These are phyloP conservation scores for Calameuta filiformis DNA, from an alignment of 2,888 invertebrate genomes.

Conservation along the genomic window DNA sequence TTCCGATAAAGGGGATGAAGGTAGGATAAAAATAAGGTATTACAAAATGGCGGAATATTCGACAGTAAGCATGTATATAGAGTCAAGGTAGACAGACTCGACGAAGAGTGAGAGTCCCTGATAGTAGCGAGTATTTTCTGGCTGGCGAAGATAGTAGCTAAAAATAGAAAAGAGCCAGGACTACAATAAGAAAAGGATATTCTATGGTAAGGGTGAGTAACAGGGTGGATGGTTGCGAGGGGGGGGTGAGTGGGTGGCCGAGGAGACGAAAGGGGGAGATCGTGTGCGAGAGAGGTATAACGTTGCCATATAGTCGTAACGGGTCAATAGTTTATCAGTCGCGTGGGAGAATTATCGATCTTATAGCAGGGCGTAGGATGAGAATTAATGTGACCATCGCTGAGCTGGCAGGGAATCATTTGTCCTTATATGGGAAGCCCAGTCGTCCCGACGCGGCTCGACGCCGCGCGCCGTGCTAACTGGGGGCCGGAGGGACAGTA, in stretches of 20 bases:
- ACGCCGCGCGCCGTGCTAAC: neutral
- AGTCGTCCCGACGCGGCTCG: no score
- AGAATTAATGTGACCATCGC: constrained; percentile 21
- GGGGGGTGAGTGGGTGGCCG: neutral
- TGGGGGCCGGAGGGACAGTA: constrained; percentile 19
- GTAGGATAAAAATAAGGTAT: no score
- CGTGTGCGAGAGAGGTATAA: constrained; percentile 9
- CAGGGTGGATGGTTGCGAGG: neutral
- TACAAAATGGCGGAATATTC: no score
- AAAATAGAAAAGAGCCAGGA: neutral
- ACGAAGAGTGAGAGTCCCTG: no score
- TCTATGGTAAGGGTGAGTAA: neutral
- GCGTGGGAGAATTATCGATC: constrained; percentile 22
- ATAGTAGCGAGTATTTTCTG: no score
- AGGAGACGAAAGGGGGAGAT: neutral
- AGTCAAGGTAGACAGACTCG: no score
- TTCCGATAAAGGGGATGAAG: no score
- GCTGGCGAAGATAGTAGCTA: constrained; percentile 1
- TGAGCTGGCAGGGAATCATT: constrained; percentile 24
- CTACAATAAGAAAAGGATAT: constrained; percentile 1
- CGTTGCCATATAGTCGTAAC: neutral
- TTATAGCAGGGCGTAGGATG: constrained; percentile 12
- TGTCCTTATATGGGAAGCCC: constrained; percentile 12
- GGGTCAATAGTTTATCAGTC: constrained; percentile 21
- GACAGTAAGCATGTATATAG: no score